phyloP scores from a whole-genome alignment of 2,797 vertebrate species.

The Strix occidentalis region DNA sequence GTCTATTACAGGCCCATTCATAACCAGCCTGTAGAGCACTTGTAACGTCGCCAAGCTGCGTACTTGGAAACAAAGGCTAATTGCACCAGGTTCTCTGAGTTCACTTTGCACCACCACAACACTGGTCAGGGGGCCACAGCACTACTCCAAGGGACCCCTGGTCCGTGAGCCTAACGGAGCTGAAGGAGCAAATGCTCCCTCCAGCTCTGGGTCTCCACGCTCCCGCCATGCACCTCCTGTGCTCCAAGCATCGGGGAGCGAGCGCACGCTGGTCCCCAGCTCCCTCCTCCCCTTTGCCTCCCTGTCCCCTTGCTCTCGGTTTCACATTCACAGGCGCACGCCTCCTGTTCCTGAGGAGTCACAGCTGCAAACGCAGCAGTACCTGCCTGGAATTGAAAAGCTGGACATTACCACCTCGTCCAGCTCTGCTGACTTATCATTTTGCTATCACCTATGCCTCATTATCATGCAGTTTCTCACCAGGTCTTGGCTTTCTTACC shows the following conservation, averaged over 20 bases:
- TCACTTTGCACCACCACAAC: neutral
- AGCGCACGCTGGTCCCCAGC: rapidly evolving
- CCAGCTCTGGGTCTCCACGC: neutral
- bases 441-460: constrained; percentile 41
- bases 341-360: constrained; percentile 10
- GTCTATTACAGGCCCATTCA: neutral
- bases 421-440: constrained; percentile 57
- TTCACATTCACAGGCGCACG: neutral
- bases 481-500: neutral
- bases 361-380: constrained; percentile 64
- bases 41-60: neutral
- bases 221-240: neutral
- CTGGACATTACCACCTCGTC: constrained; percentile 15
- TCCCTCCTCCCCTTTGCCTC: neutral
- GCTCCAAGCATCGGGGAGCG: rapidly evolving
- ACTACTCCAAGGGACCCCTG: rapidly evolving
- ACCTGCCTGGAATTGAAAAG: constrained; percentile 71
- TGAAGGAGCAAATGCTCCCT: neutral
- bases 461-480: neutral
- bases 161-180: rapidly evolving
- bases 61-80: neutral
- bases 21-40: neutral
- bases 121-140: neutral
- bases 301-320: neutral
- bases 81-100: neutral